A percentile compares a stretch with the other conserved stretches of the same genome.
phyloP scores from a whole-genome alignment of 2,888 invertebrate species.

The Latrodectus hesperus region DNA sequence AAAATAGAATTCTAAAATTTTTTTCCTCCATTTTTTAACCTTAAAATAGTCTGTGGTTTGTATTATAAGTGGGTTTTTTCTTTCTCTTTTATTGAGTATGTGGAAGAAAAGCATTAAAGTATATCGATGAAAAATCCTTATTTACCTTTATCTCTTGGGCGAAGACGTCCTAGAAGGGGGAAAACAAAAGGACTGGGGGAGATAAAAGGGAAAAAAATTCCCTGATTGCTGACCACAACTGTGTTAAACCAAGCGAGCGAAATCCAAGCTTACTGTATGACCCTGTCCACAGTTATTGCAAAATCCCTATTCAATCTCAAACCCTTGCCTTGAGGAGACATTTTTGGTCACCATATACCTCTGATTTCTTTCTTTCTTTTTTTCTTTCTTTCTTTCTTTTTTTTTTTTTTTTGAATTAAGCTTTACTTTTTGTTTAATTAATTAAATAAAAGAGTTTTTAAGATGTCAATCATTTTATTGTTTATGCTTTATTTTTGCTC shows the following conservation, averaged over 20 bases:
- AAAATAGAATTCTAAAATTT: too few species aligned
- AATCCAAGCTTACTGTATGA: conserved; percentile 34
- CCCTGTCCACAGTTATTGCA: conserved; percentile 49
- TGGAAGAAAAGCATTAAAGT: not conserved
- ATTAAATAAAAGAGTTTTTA: too few species aligned
- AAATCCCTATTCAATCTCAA: not conserved
- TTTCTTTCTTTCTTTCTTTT: too few species aligned
- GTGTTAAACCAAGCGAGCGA: conserved; percentile 64
- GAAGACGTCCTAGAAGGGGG: not conserved
- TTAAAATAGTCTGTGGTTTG: not conserved
- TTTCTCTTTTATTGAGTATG: not conserved
- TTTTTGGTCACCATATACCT: conserved; percentile 3
- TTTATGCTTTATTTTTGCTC: too few species aligned
- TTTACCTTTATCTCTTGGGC: conserved; percentile 39
- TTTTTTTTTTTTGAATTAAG: too few species aligned
- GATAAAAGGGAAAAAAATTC: conserved; percentile 8
- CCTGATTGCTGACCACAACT: conserved; percentile 67
- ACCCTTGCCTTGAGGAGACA: not conserved
- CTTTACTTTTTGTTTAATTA: too few species aligned
- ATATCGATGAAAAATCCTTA: conserved; percentile 66
- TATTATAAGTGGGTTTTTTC: not conserved
- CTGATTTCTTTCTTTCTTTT: too few species aligned
- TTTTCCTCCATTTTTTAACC: too few species aligned
- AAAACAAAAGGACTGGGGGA: not conserved
- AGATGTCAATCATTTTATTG: too few species aligned